These are phyloP conservation scores for Oncorhynchus tshawytscha DNA, from an alignment of 2,113 vertebrate genomes.

Conservation along the genomic window DNA sequence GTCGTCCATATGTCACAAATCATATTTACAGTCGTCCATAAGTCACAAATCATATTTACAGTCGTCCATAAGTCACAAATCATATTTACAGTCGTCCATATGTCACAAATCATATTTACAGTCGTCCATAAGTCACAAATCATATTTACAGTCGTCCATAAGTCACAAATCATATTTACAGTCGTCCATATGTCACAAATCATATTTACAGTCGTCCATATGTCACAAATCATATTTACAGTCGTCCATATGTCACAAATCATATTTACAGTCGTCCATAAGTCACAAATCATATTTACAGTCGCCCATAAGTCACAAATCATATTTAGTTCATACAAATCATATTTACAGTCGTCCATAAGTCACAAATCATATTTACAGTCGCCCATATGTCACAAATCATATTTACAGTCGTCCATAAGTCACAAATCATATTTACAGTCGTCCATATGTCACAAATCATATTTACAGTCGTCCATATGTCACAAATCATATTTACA, in stretches of 20 bases:
- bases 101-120: slow-evolving; percentile 13
- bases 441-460: background rate
- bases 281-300: slow-evolving; percentile 19
- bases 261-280: slow-evolving; percentile 19
- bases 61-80: background rate
- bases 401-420: slow-evolving; percentile 21
- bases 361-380: slow-evolving; percentile 18
- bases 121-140: slow-evolving; percentile 32
- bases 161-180: slow-evolving; percentile 9
- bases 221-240: too few relatives aligned
- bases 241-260: slow-evolving; percentile 32
- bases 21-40: background rate
- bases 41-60: background rate
- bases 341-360: slow-evolving; percentile 19
- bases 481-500: background rate
- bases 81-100: background rate
- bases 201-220: background rate
- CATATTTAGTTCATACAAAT: slow-evolving; percentile 20
- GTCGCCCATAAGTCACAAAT: slow-evolving; percentile 25
- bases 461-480: slow-evolving; percentile 11
- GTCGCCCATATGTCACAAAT: slow-evolving; percentile 32
- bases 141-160: slow-evolving; percentile 12
- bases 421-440: slow-evolving; percentile 20
- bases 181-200: slow-evolving; percentile 11
- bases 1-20: slow-evolving; percentile 32